Percentiles rank a stretch among this genome's conserved stretches.
Conservation (phyloP, 1,140 invertebrate species). For the Fopius arisanus region DNA sequence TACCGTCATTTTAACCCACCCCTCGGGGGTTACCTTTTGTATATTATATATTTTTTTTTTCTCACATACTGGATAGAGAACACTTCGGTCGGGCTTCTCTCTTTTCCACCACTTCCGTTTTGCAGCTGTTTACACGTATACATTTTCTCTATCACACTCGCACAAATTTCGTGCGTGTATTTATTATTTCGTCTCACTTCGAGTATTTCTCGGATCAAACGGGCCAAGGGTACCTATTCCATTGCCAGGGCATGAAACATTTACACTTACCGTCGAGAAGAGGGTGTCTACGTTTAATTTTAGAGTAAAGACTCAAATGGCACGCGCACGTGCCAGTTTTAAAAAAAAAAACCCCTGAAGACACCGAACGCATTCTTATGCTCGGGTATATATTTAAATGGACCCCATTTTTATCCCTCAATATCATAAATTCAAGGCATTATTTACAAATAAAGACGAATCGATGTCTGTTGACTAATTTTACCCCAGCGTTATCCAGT, state of each 20-base stretch:
- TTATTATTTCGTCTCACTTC: slow-evolving; percentile 23
- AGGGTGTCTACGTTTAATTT: slow-evolving; percentile 14
- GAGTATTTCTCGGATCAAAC: slow-evolving; percentile 25
- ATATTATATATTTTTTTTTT: slow-evolving; percentile 16
- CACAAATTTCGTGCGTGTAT: neutral
- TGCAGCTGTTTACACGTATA: slow-evolving; percentile 47
- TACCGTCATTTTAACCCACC: slow-evolving; percentile 12
- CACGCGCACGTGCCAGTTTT: neutral
- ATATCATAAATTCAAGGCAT: neutral
- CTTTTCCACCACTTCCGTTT: slow-evolving; percentile 52
- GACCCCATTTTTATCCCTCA: neutral
- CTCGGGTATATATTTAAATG: neutral
- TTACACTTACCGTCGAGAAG: neutral
- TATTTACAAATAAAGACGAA: neutral
- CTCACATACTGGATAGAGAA: neutral
- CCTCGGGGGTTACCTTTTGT: neutral
- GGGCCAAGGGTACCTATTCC: slow-evolving; percentile 7
- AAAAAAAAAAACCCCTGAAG: neutral
- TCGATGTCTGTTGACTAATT: neutral
- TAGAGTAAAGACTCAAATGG: slow-evolving; percentile 4
- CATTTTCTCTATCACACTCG: neutral
- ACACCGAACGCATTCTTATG: neutral
- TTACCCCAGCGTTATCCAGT: neutral
- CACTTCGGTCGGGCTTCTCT: slow-evolving; percentile 36
- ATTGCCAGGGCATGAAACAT: neutral